Percentiles rank a stretch among this genome's conserved stretches.
Evolutionary conservation across 2,797 vertebrate species (phyloP).

Genomic region (Helicolenus hilgendorfi): DNA sequence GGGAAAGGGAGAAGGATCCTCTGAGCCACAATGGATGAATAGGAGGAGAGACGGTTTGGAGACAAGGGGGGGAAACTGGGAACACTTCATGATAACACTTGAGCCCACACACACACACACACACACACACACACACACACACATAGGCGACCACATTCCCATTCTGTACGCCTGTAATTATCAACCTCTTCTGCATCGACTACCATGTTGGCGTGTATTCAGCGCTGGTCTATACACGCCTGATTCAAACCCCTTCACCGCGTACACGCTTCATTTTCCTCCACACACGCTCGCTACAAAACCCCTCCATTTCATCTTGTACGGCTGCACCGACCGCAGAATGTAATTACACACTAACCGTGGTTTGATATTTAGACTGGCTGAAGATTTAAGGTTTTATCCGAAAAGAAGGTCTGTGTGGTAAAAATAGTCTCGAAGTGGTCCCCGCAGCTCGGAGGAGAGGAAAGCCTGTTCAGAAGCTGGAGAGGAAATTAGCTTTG

Average conservation of each 20-base stretch:
- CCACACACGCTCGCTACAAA: slow-evolving; percentile 64
- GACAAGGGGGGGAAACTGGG: slow-evolving; percentile 20
- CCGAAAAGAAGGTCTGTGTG: slow-evolving; percentile 63
- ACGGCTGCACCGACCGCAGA: slow-evolving; percentile 67
- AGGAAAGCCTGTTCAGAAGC: slow-evolving; percentile 61
- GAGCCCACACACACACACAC: slow-evolving; percentile 51
- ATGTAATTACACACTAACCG: slow-evolving; percentile 82
- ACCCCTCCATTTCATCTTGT: slow-evolving; percentile 72
- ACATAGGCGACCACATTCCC: slow-evolving; percentile 67
- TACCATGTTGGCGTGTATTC: slow-evolving; percentile 82
- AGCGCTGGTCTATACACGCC: slow-evolving; percentile 78
- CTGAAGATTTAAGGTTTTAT: slow-evolving; percentile 81
- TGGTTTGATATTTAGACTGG: slow-evolving; percentile 86
- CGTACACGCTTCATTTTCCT: slow-evolving; percentile 78
- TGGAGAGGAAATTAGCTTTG: slow-evolving; percentile 75
- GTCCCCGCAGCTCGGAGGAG: slow-evolving; percentile 54
- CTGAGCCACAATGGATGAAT: slow-evolving; percentile 75
- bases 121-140: slow-evolving; percentile 49
- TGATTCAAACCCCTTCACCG: slow-evolving; percentile 83
- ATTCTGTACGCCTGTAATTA: slow-evolving; percentile 86
- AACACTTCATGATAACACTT: slow-evolving; percentile 4
- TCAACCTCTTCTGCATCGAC: slow-evolving; percentile 87
- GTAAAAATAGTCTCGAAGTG: slow-evolving; percentile 77
- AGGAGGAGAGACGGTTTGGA: slow-evolving; percentile 53
- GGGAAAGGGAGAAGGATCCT: slow-evolving; percentile 70